Base-by-base conservation (phyloP, 2,888 invertebrate species). In the Agrochola lota region DNA sequence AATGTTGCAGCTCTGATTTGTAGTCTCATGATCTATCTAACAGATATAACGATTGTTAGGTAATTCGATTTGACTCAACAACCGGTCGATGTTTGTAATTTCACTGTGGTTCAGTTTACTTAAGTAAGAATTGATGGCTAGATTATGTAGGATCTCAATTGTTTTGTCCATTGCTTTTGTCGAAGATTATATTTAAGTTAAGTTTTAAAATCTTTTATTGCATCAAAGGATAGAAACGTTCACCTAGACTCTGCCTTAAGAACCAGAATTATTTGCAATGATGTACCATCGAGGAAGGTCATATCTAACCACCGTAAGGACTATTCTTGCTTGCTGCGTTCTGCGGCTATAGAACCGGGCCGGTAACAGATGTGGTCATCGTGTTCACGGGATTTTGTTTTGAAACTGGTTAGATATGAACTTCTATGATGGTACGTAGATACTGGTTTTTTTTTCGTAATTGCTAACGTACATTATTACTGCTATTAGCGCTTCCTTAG, bases 1-100 rank as follows among this genome's bases (percentile, higher is more conserved):
- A 80, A 75, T 64, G 57, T 72, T 71, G 66, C 35, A 67, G 78
- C 52, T 70, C 59, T 72, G 60, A 86, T 80, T 86, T 74, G 62
- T 78, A 73, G 43, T 69, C 62, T 67, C 60, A 63, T 76, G 60
- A 73, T 76, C 71, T 68, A 60, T 79, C 40, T 70, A 59, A 46
- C 35, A 52, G 43, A 66, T 40, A 74, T 20, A 57, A 59, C 23
- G 12, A 49, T 67, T 43, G 66, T 83, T 83, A 78, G 49, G 63
- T 72, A 73, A 75, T 63, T n/a, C 35, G n/a, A 70, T 59, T 62
- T 57, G 12, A 64, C 55, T 46, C 74, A 70, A 82, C 26, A 23
- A 80, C 46, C 35, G 12, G 26, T 55, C 40, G 23, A 43, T 62
- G 46, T 64, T 71, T 63, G 43, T 30, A 11, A 62, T 64, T 78